Percentiles rank a stretch among this genome's conserved stretches.
Conservation (phyloP, 2,888 invertebrate species). For the Allygus modestus region DNA sequence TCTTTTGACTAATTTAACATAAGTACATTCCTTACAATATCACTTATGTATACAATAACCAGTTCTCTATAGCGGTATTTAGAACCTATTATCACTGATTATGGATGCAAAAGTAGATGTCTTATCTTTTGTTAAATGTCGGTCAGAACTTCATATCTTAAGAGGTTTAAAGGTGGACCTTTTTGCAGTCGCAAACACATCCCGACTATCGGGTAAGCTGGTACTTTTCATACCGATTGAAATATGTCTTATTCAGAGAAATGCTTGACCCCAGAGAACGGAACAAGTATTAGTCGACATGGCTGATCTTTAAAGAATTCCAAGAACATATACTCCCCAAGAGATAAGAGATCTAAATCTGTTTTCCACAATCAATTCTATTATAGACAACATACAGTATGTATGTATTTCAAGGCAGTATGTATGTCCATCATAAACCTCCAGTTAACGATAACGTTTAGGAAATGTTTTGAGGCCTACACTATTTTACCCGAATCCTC, state of each 20-base stretch:
- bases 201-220: too few species aligned
- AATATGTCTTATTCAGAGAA: too few species aligned
- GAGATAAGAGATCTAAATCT: too few species aligned
- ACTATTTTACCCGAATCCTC: conserved; percentile 23
- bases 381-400: conserved; percentile 1
- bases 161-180: too few species aligned
- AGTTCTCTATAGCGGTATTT: background rate
- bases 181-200: too few species aligned
- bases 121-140: background rate
- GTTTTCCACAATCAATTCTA: background rate
- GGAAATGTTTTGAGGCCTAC: conserved; percentile 3
- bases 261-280: too few species aligned
- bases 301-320: too few species aligned
- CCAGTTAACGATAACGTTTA: background rate
- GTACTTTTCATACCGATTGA: too few species aligned
- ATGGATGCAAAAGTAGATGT: background rate
- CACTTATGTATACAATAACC: background rate
- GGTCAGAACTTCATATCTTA: too few species aligned
- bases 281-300: too few species aligned
- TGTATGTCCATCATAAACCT: background rate
- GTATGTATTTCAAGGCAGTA: conserved; percentile 17
- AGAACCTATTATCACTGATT: background rate
- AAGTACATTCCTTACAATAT: background rate
- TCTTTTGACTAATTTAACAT: background rate
- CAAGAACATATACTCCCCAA: too few species aligned